Evolutionary conservation across 92 coral and sea anemone species (phyloP).

Genomic region (Parazoanthus darwini): DNA sequence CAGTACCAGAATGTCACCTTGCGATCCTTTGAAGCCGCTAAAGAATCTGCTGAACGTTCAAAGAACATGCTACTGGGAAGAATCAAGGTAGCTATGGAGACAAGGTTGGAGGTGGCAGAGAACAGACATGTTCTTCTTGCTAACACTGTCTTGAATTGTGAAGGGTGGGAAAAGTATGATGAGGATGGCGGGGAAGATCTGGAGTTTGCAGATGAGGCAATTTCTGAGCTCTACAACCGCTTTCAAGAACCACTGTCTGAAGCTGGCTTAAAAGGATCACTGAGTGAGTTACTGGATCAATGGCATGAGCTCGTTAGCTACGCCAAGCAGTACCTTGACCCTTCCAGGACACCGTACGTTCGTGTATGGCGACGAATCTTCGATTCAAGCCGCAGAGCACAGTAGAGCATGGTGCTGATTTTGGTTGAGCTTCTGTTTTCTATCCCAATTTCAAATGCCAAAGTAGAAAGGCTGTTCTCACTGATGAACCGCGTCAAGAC

Average conservation of each 20-base stretch:
- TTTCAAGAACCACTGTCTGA: slow-evolving; percentile 68
- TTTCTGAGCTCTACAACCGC: slow-evolving; percentile 53
- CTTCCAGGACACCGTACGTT: slow-evolving; percentile 66
- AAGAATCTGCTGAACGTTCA: slow-evolving; percentile 31
- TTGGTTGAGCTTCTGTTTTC: slow-evolving; percentile 69
- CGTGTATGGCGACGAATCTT: slow-evolving; percentile 75
- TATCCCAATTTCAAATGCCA: slow-evolving; percentile 81
- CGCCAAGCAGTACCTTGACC: slow-evolving; percentile 66
- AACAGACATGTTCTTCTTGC: slow-evolving; percentile 27
- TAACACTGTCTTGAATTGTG: slow-evolving; percentile 48
- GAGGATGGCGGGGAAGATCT: slow-evolving; percentile 63
- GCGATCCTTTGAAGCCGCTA: slow-evolving; percentile 47
- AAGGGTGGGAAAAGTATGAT: slow-evolving; percentile 67
- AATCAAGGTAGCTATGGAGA: slow-evolving; percentile 50
- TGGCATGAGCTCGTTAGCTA: slow-evolving; percentile 65
- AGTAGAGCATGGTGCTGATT: slow-evolving; percentile 66
- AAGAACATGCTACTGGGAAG: slow-evolving; percentile 45
- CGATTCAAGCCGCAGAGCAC: slow-evolving; percentile 50
- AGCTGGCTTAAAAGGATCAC: slow-evolving; percentile 29
- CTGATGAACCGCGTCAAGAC: slow-evolving; percentile 70
- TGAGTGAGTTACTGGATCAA: slow-evolving; percentile 44
- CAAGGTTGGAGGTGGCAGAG: slow-evolving; percentile 68
- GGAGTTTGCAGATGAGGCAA: slow-evolving; percentile 54
- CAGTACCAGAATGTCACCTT: slow-evolving; percentile 54
- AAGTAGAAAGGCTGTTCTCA: slow-evolving; percentile 78